phyloP scores from a whole-genome alignment of 2,797 vertebrate genomes.

The Macropus fuliginosus region DNA sequence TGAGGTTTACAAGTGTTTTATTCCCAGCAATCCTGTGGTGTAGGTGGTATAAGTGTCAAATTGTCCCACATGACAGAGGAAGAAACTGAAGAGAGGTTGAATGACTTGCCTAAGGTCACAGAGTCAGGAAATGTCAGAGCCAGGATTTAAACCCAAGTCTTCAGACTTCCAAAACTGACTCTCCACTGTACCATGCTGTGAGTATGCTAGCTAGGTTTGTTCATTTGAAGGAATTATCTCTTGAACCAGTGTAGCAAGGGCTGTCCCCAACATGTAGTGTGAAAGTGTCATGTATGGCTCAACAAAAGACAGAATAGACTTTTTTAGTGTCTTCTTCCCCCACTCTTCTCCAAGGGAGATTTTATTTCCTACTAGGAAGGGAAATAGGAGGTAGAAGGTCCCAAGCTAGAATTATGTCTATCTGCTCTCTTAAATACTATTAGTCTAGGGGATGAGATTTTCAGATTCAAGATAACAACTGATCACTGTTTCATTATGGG shows the following conservation, averaged over 20 bases:
- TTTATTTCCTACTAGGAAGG: background rate
- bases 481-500: background rate
- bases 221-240: background rate
- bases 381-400: background rate
- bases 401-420: background rate
- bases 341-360: background rate
- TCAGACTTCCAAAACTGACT: background rate
- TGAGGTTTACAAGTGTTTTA: background rate
- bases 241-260: background rate
- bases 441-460: background rate
- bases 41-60: background rate
- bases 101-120: background rate
- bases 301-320: background rate
- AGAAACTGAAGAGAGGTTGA: background rate
- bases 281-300: background rate
- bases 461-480: background rate
- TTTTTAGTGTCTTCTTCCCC: background rate
- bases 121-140: background rate
- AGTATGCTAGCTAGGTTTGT: background rate
- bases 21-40: background rate
- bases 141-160: background rate
- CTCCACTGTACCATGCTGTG: background rate
- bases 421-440: background rate
- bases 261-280: background rate
- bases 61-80: background rate